Percentiles rank a stretch among this genome's conserved stretches.
These are phyloP conservation scores for Sitodiplosis mosellana DNA, from an alignment of 1,140 invertebrate genomes.

Conservation along the genomic window DNA sequence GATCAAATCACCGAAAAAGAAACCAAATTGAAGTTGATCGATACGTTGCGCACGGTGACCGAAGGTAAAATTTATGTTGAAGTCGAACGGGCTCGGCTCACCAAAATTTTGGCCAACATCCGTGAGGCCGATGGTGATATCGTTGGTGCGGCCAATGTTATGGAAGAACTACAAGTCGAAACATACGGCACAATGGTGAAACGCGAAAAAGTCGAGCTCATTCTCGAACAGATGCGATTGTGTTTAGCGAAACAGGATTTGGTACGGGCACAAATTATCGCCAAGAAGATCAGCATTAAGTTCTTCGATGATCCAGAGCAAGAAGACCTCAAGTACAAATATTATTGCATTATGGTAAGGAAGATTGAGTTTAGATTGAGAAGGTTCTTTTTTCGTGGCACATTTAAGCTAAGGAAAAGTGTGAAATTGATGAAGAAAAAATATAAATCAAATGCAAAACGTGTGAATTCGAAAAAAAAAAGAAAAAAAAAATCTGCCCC, in stretches of 20 bases:
- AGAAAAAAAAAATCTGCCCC: too few relatives aligned
- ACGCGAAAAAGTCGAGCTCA: conserved; percentile 92
- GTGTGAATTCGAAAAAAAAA: too few relatives aligned
- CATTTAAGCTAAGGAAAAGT: too few relatives aligned
- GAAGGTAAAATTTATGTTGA: conserved; percentile 99
- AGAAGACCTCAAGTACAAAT: conserved; percentile 72
- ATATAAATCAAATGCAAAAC: too few relatives aligned
- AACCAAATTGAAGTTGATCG: conserved; percentile 84
- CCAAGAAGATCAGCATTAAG: conserved; percentile 95
- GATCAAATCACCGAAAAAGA: conserved; percentile 84
- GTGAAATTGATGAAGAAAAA: too few relatives aligned
- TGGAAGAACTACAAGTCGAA: conserved; percentile 96
- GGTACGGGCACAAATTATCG: conserved; percentile 95
- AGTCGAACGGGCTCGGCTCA: conserved; percentile 91
- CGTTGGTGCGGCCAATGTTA: conserved; percentile 73
- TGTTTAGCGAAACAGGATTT: conserved; percentile 94
- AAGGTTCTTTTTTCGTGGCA: neutral
- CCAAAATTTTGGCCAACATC: conserved; percentile 83
- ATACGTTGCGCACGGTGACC: conserved; percentile 86
- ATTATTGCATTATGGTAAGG: conserved; percentile 86
- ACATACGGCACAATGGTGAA: conserved; percentile 99
- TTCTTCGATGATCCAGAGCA: conserved; percentile 71
- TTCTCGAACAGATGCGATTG: conserved; percentile 96
- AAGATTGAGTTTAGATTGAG: neutral
- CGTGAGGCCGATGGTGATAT: conserved; percentile 86